phyloP scores from a whole-genome alignment of 2,888 invertebrate genomes.

The Lysandra coridon region DNA sequence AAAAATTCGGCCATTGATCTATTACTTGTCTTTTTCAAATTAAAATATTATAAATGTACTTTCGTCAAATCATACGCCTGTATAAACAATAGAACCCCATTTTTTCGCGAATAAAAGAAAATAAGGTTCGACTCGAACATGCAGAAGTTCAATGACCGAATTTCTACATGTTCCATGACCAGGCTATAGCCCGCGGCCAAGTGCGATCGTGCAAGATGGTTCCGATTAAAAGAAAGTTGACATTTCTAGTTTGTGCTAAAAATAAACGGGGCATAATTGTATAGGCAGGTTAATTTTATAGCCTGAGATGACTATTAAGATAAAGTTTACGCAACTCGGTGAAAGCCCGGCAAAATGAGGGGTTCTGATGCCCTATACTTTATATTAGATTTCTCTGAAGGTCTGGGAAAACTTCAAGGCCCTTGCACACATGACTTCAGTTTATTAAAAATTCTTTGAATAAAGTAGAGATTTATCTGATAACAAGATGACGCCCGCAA shows the following conservation, averaged over 20 bases:
- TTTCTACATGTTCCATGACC: background rate
- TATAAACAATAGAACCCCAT: too few relatives aligned
- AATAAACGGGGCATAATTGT: constrained; percentile 30
- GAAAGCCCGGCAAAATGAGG: constrained; percentile 67
- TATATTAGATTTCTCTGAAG: constrained; percentile 64
- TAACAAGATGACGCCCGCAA: too few relatives aligned
- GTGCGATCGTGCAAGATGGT: background rate
- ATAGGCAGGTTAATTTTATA: constrained; percentile 41
- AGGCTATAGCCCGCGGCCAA: background rate
- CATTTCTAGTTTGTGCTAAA: constrained; percentile 23
- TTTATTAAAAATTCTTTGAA: too few relatives aligned
- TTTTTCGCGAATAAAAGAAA: too few relatives aligned
- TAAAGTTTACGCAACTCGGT: constrained; percentile 60
- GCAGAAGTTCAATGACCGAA: background rate
- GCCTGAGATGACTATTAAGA: constrained; percentile 56
- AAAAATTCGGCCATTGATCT: too few relatives aligned
- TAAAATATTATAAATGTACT: too few relatives aligned
- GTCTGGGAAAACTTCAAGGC: constrained; percentile 52
- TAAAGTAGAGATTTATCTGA: too few relatives aligned
- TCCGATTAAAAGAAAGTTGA: constrained; percentile 15
- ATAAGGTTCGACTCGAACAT: too few relatives aligned
- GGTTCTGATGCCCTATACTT: constrained; percentile 57
- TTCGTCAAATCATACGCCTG: too few relatives aligned
- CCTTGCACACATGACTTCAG: constrained; percentile 39
- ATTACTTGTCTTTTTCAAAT: too few relatives aligned